Evolutionary conservation across 64 coral and sea anemone genomes (phyloP), one percentile per base, ranked within the genome.

Genomic region (Pocillopora damicornis): DNA sequence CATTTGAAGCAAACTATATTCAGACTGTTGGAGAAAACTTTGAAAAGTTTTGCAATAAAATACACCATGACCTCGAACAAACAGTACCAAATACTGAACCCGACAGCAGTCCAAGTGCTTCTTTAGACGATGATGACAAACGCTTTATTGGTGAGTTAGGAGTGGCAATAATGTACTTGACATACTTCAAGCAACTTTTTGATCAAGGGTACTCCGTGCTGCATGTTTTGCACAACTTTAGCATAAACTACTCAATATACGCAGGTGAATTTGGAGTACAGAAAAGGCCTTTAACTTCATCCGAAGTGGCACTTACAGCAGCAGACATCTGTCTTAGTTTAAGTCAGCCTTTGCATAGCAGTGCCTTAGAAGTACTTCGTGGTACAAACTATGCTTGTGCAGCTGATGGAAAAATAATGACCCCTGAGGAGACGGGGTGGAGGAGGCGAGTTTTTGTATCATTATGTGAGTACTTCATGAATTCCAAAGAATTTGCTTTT

Each of bases 141-240:
- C 59, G 20, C 17, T 92, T 92, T 15, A 59, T 92, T 62, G 90
- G 90, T 61, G 56, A 92, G 75, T 58, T 92, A 25, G 90, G 90
- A 20, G 90, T 92, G n/a, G 90, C 90, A 36, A 36, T 92, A 56
- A 92, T 92, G 90, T 86, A 87, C 37, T 57, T 78, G 7, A 87
- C 64, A 35, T 64, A 68, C 37, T 34, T 35, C 17, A 64, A 73
- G n/a, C 37, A 92, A 67, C 61, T 23, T 20, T 81, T 87, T 13
- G 58, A 65, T 60, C 74, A 92, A 30, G 90, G 90, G 23, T 87
- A 87, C 59, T 13, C 59, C 30, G 61, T 92, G 10, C 75, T 92
- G 22, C 83, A 92, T 74, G 76, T 87, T 13, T 61, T 92, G 4
- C 90, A 92, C 37, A 64, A 92, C 26, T 92, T 79, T 16, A 67